A percentile compares a stretch with the other conserved stretches of the same genome.
phyloP scores from a whole-genome alignment of 2,113 vertebrate species.

The Sinocyclocheilus grahami region DNA sequence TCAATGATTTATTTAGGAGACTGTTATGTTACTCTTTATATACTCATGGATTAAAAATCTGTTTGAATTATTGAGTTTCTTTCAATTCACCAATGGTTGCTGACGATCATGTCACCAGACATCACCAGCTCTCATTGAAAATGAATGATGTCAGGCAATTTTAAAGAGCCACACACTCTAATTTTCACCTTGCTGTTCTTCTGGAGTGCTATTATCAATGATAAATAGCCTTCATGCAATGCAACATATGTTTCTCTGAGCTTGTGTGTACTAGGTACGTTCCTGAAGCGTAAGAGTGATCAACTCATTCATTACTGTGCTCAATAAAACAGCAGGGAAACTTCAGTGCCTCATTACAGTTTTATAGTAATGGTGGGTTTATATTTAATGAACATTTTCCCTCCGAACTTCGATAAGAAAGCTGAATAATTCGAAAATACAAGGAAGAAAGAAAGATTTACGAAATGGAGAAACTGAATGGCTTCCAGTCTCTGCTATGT shows the following conservation, averaged over 20 bases:
- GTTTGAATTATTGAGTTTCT: background rate
- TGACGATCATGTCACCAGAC: background rate
- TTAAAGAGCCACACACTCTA: background rate
- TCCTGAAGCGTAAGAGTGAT: background rate
- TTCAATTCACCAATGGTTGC: background rate
- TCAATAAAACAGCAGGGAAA: background rate
- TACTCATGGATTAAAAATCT: background rate
- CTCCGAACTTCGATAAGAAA: too few species aligned
- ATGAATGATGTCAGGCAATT: background rate
- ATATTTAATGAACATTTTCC: conserved; percentile 5
- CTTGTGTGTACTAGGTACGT: background rate
- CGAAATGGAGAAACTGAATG: background rate
- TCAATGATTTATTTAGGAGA: conserved; percentile 4
- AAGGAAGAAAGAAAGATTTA: background rate
- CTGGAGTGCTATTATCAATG: background rate
- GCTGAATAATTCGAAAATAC: background rate
- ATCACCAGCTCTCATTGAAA: background rate
- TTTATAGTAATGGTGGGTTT: background rate
- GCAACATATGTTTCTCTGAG: background rate
- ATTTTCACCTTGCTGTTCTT: conserved; percentile 16
- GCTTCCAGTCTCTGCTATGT: background rate
- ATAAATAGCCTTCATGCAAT: background rate
- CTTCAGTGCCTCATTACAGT: background rate
- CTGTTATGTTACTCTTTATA: background rate
- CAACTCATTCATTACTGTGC: background rate